A percentile compares a stretch with the other conserved stretches of the same genome.
Conservation (phyloP, 2,797 vertebrate genomes). For the Otolemur crassicaudatus region DNA sequence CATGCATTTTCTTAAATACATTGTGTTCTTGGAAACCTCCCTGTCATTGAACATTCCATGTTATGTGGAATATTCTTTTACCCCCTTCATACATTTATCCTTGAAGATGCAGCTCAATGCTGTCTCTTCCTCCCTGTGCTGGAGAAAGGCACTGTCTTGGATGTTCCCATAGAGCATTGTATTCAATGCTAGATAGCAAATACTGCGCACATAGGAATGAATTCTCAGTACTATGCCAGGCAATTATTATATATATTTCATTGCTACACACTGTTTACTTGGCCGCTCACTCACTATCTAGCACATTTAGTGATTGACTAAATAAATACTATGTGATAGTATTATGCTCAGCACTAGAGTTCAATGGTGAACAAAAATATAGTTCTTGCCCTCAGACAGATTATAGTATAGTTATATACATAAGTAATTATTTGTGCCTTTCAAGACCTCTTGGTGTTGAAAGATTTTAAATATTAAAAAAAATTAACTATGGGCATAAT, state of each 20-base stretch:
- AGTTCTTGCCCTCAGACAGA: not conserved
- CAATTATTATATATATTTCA: not conserved
- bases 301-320: not conserved
- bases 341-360: not conserved
- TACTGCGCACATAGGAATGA: not conserved
- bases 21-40: not conserved
- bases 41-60: not conserved
- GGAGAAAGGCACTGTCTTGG: not conserved
- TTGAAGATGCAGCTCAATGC: not conserved
- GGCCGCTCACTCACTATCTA: not conserved
- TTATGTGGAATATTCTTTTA: not conserved
- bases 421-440: not conserved
- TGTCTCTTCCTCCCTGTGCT: not conserved
- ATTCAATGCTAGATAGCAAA: not conserved
- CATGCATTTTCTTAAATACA: not conserved
- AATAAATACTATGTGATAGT: not conserved
- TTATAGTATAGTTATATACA: not conserved
- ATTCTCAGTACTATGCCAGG: not conserved
- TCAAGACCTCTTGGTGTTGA: not conserved
- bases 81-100: not conserved
- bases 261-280: not conserved
- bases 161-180: not conserved
- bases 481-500: not conserved
- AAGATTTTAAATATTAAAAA: not conserved
- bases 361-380: conserved; percentile 1